Evolutionary conservation across 2,797 vertebrate genomes (phyloP), one percentile per base, ranked within the genome.

Genomic region (Harpagifer antarcticus): DNA sequence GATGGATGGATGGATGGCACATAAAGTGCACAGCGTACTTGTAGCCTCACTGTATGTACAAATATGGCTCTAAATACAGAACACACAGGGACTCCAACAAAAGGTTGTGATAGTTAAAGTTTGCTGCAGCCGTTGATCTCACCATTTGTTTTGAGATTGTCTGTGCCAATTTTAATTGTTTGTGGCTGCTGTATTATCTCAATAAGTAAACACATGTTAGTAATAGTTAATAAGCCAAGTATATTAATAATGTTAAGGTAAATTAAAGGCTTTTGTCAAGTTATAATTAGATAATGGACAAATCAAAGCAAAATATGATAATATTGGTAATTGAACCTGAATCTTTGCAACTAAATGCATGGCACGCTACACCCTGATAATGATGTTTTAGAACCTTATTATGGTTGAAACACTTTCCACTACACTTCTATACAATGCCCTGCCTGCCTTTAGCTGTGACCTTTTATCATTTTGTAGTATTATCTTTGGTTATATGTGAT

Each of bases 21-120:
- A 79, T 55, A 11, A 76, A 78, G 85, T 42, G 86, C 86, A 68
- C 9, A 0, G 2, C 1, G 84, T 87, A 78, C 87, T 49, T 55
- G 53, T 77, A 62, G 53, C 79, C 55, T 75, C 52, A 58, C 76
- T 66, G 56, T 19, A 59, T 71, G 84, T 78, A 57, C 74, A 11
- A 3, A 64, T 72, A 67, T 66, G 52, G 56, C 4, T 8, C 15
- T 20, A 27, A 37, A 56, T 43, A 56, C 10, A 59, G 62, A 77
- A 87, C 71, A 69, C 55, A 23, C 23, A 0, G 1, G n/a, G 45
- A 50, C 65, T 60, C 0, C 20, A 17, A 73, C 56, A 81, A 69
- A 78, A 63, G 27, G 52, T 58, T 64, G 13, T 49, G 9, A 16
- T 31, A 9, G 15, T 33, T 52, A 20, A 3, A 17, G 27, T 37